Evolutionary conservation across 1,140 invertebrate genomes (phyloP).

Genomic region (Cotesia chilonis): DNA sequence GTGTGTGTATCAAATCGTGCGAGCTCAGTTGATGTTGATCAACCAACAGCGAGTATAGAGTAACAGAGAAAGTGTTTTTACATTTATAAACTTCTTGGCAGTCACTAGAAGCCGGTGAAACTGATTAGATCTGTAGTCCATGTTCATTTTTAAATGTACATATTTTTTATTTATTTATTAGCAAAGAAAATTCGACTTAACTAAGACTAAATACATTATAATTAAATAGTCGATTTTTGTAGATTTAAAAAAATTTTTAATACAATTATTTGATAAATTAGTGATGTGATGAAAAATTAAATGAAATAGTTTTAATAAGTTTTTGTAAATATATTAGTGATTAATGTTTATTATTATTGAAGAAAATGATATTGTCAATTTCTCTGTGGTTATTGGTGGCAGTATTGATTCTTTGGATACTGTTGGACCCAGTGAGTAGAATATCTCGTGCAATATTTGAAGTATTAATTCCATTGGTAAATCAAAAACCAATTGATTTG

Average conservation of each 20-base stretch:
- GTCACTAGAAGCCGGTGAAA: constrained; percentile 11
- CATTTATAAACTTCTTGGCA: neutral
- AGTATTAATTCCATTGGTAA: constrained; percentile 53
- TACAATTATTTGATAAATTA: neutral
- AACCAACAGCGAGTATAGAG: neutral
- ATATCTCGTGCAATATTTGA: constrained; percentile 49
- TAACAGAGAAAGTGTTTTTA: constrained; percentile 8
- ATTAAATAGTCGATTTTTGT: neutral
- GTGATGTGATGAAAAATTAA: neutral
- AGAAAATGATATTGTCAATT: constrained; percentile 53
- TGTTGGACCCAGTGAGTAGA: constrained; percentile 47
- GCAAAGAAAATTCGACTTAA: neutral
- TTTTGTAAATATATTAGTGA: neutral
- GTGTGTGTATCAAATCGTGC: neutral
- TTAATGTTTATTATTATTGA: constrained; percentile 19
- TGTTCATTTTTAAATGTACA: neutral
- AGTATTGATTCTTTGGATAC: constrained; percentile 50
- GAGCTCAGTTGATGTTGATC: neutral
- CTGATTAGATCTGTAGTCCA: constrained; percentile 1
- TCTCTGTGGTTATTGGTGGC: constrained; percentile 49
- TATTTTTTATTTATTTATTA: neutral
- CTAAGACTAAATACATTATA: neutral
- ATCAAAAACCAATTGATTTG: constrained; percentile 54
- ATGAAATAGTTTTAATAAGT: neutral
- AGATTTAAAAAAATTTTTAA: no score